phyloP scores from a whole-genome alignment of 1,140 invertebrate species.

The Metaphire vulgaris region DNA sequence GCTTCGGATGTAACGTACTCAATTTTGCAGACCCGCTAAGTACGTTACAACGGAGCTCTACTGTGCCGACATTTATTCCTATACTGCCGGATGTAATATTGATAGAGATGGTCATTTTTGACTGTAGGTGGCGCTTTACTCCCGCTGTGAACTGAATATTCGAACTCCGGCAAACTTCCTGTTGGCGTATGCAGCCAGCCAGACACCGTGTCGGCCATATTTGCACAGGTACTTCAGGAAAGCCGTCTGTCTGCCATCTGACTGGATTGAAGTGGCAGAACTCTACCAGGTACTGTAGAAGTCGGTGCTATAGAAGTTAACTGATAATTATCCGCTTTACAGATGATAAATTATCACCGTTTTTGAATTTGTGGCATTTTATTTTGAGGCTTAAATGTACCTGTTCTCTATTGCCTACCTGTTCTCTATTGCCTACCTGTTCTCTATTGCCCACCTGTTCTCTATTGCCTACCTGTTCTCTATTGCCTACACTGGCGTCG shows the following conservation, averaged over 20 bases:
- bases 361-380: constrained; percentile 3
- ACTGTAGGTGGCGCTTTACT: constrained; percentile 53
- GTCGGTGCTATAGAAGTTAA: not conserved
- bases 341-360: constrained; percentile 14
- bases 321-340: constrained; percentile 9
- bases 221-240: constrained; percentile 51
- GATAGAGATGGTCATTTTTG: no score
- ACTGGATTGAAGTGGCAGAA: constrained; percentile 56
- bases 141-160: constrained; percentile 52
- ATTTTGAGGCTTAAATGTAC: not conserved
- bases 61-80: no score
- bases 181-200: constrained; percentile 48
- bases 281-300: constrained; percentile 43
- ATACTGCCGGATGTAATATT: no score
- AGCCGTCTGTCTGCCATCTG: constrained; percentile 51
- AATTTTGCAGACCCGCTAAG: no score
- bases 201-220: constrained; percentile 43
- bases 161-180: constrained; percentile 55
- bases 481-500: no score
- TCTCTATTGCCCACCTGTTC: no score
- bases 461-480: no score
- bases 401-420: no score
- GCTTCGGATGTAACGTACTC: no score
- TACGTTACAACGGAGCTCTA: no score
- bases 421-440: no score